A percentile compares a stretch with the other conserved stretches of the same genome.
Evolutionary conservation across 2,797 vertebrate genomes (phyloP).

Genomic region (Melanogrammus aeglefinus): DNA sequence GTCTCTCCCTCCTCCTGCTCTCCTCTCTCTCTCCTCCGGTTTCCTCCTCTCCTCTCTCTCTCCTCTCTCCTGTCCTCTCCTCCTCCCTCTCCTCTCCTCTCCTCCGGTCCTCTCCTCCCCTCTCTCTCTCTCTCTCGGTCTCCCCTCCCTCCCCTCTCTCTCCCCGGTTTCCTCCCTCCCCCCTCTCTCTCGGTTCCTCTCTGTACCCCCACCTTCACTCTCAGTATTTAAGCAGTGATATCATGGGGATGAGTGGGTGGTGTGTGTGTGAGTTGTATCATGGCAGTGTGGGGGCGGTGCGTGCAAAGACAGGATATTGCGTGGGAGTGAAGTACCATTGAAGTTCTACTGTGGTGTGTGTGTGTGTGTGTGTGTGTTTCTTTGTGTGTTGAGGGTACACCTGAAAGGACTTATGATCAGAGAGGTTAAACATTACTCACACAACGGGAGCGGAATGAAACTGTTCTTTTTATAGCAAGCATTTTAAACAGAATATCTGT

Average conservation of each 20-base stretch:
- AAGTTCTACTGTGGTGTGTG: conserved; percentile 43
- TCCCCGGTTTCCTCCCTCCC: neutral
- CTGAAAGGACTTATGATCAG: conserved; percentile 1
- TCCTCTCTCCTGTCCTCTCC: conserved; percentile 22
- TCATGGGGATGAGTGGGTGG: conserved; percentile 56
- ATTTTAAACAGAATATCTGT: neutral
- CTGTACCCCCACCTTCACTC: conserved; percentile 43
- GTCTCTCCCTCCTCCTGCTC: conserved; percentile 17
- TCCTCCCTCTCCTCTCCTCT: conserved; percentile 16
- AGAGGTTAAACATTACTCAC: neutral
- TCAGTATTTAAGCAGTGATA: conserved; percentile 56
- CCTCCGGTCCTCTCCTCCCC: conserved; percentile 42
- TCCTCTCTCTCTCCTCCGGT: neutral
- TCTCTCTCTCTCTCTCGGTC: conserved; percentile 1
- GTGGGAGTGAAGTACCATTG: conserved; percentile 69
- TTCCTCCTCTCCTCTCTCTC: conserved; percentile 17
- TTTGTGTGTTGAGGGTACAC: neutral
- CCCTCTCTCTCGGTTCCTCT: conserved; percentile 1
- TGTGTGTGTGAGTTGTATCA: conserved; percentile 44
- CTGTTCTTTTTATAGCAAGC: neutral
- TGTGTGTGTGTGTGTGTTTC: conserved; percentile 18
- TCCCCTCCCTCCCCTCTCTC: no score
- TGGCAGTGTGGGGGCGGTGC: conserved; percentile 62
- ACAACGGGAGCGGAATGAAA: neutral
- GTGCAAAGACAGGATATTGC: conserved; percentile 65